phyloP scores from a whole-genome alignment of 2,888 invertebrate species.

The Gymnosoma rotundatum region DNA sequence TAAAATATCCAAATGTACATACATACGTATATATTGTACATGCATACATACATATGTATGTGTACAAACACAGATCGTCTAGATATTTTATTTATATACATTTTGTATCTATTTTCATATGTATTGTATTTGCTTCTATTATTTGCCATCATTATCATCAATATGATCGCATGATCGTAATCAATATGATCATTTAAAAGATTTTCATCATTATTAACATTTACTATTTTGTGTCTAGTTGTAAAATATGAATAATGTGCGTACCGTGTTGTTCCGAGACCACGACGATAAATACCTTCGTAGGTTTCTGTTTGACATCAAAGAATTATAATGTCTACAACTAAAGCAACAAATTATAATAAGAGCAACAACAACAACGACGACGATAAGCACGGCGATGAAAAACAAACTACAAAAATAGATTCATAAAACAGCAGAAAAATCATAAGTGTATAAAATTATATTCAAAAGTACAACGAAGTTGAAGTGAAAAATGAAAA shows the following conservation, averaged over 20 bases:
- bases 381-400: background rate
- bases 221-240: constrained; percentile 20
- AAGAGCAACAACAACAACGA: constrained; percentile 3
- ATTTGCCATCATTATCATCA: constrained; percentile 15
- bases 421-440: constrained; percentile 25
- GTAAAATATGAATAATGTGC: constrained; percentile 59
- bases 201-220: constrained; percentile 36
- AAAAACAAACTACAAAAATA: constrained; percentile 43
- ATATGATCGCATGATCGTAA: background rate
- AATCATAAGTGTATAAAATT: constrained; percentile 50
- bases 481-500: constrained; percentile 9
- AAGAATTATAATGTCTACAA: constrained; percentile 54
- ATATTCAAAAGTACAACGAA: background rate
- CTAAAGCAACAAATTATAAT: constrained; percentile 25
- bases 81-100: constrained; percentile 52
- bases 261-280: constrained; percentile 37
- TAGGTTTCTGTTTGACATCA: constrained; percentile 53
- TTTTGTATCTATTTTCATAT: constrained; percentile 36
- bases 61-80: constrained; percentile 29
- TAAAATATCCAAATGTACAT: background rate
- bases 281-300: constrained; percentile 32
- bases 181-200: constrained; percentile 7
- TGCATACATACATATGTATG: background rate
- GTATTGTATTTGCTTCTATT: constrained; percentile 29
- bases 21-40: background rate